phyloP scores from a whole-genome alignment of 2,888 invertebrate species.

The Tuberolachnus salignus region DNA sequence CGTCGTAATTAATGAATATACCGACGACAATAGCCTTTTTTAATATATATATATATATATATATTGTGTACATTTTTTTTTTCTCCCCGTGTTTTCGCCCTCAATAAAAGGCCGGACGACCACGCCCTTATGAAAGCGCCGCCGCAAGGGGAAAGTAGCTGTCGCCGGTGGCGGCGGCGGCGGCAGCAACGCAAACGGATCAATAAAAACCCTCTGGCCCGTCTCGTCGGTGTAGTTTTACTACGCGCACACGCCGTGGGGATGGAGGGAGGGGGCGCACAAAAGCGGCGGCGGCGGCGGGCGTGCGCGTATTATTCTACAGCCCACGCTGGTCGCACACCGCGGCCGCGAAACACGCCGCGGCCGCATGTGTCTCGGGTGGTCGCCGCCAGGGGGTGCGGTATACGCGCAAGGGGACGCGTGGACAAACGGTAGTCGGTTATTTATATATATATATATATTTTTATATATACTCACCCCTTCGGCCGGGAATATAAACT shows the following conservation, averaged over 20 bases:
- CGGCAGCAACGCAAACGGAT: constrained; percentile 54
- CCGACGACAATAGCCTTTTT: constrained; percentile 36
- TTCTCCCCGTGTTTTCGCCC: too few species aligned
- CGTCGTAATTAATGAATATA: constrained; percentile 47
- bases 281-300: neutral
- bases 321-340: constrained; percentile 30
- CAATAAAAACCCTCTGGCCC: constrained; percentile 56
- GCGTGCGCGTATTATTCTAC: constrained; percentile 1
- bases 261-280: too few species aligned
- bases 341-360: too few species aligned
- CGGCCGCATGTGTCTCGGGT: neutral
- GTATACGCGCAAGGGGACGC: neutral
- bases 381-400: neutral
- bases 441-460: neutral
- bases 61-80: neutral
- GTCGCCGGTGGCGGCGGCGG: neutral
- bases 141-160: neutral
- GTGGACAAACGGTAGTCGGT: too few species aligned
- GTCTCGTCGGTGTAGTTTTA: constrained; percentile 44
- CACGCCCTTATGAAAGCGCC: constrained; percentile 42
- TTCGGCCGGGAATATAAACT: neutral
- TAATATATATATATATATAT: too few species aligned
- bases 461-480: neutral
- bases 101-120: constrained; percentile 32
- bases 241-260: constrained; percentile 31